These are phyloP conservation scores for Adelges cooleyi DNA, from an alignment of 1,140 invertebrate species.

Conservation along the genomic window DNA sequence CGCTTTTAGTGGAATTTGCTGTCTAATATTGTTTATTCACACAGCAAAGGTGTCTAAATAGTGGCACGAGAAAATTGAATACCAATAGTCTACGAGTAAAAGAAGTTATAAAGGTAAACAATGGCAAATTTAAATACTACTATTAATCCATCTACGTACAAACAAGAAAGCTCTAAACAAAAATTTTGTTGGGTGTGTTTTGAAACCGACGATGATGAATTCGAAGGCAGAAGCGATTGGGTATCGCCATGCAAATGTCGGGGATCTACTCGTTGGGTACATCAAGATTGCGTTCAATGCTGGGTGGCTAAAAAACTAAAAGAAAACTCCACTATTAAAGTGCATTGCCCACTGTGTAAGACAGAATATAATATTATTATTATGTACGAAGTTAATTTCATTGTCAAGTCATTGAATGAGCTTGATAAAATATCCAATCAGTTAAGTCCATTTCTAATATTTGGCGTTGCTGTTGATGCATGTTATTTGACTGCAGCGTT, in stretches of 20 bases:
- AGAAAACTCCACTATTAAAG: constrained; percentile 70
- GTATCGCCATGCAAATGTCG: constrained; percentile 90
- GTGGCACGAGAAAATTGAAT: no score
- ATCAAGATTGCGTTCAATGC: constrained; percentile 86
- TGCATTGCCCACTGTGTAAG: constrained; percentile 89
- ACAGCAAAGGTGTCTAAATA: no score
- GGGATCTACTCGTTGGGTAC: constrained; percentile 93
- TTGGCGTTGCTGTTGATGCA: constrained; percentile 80
- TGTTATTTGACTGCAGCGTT: constrained; percentile 95
- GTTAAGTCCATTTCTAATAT: constrained; percentile 82
- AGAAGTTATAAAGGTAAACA: no score
- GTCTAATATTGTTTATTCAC: no score
- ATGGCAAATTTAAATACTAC: background rate
- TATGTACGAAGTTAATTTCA: no score
- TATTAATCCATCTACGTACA: background rate
- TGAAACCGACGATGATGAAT: constrained; percentile 87
- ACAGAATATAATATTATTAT: constrained; percentile 87
- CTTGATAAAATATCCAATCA: background rate
- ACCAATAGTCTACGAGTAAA: no score
- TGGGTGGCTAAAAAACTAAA: constrained; percentile 99
- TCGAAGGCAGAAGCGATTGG: constrained; percentile 52
- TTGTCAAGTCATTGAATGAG: background rate
- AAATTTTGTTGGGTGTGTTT: constrained; percentile 93
- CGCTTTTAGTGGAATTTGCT: no score
- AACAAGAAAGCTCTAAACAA: constrained; percentile 31